These are phyloP conservation scores for Aphaenogaster floridana DNA, from an alignment of 1,140 invertebrate species.

Conservation along the genomic window DNA sequence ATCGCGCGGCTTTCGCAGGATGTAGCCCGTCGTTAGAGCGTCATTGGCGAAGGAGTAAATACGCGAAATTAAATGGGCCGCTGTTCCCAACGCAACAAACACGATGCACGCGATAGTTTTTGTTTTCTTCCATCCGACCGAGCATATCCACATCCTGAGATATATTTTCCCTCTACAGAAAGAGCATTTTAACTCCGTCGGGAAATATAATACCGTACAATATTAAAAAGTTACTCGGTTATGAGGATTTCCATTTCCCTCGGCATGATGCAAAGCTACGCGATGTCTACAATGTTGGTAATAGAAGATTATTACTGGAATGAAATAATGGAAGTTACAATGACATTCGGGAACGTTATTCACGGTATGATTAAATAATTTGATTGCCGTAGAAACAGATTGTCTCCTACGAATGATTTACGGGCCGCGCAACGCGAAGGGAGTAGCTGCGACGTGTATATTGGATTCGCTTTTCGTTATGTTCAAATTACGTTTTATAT, in stretches of 20 bases:
- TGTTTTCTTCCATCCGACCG: background rate
- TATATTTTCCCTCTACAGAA: background rate
- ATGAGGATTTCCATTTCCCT: conserved; percentile 49
- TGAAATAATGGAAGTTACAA: conserved; percentile 56
- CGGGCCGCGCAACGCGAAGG: background rate
- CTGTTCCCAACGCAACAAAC: background rate
- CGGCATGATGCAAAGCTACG: background rate
- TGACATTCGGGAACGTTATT: conserved; percentile 40
- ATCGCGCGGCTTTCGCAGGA: conserved; percentile 40
- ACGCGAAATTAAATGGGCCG: conserved; percentile 44
- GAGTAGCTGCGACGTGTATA: conserved; percentile 13
- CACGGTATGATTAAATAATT: conserved; percentile 55
- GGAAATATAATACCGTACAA: conserved; percentile 41
- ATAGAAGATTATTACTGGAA: conserved; percentile 34
- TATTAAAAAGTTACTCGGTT: conserved; percentile 59
- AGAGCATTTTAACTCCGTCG: background rate
- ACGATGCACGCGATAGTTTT: background rate
- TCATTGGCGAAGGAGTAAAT: conserved; percentile 28
- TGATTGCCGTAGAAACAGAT: conserved; percentile 13
- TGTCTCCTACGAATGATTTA: conserved; percentile 26
- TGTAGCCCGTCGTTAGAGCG: background rate
- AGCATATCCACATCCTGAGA: background rate
- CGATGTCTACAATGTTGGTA: conserved; percentile 22
- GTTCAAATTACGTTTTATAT: background rate
- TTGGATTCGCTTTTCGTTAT: conserved; percentile 29